Base-by-base conservation (phyloP, 2,888 invertebrate species). In the Pogonocherus hispidulus region DNA sequence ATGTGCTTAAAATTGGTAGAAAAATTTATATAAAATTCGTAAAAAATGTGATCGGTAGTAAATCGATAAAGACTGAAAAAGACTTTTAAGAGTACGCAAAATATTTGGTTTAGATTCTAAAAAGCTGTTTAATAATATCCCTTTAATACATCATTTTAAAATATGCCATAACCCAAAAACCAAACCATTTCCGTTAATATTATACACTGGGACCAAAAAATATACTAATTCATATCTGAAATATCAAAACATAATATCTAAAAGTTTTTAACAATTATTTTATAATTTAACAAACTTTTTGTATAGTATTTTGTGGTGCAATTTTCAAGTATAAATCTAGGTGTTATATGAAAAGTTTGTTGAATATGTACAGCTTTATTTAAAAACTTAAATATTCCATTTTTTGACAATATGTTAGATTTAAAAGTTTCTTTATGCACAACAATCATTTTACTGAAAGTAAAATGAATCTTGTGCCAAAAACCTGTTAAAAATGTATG, bases 361-460 rank as follows among this genome's bases (percentile, higher is more conserved):
- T 75, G 66, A 71, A 70, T 67, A 62, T 73, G 63, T 66, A 70
- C 69, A 76, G 73, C 63, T 76, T 76, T 75, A 71, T 71, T 67
- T 66, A 63, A 71, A 76, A 73, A 74, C 73, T 77, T 79, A 75
- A 78, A 78, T 82, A 84, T 86, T 86, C 83, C 83, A 85, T 85
- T 85, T 70, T 85, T 85, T 84, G 86, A 86, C 85, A 86, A 86
- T 86, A 86, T 85, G 81, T 85, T 84, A 83, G 80, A 77, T 77
- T 76, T 71, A 73, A 65, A 60, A 67, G 69, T 69, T 70, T 55
- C 69, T 66, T 67, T 71, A 63, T 66, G 69, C 66, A 73, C 74
- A 68, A 69, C 73, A 75, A 69, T 69, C 60, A 67, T 76, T 74
- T 73, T 74, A 60, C 66, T 22, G 55, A 60, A 44, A 51, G 66